Conservation (phyloP, 2,888 invertebrate species). For the Norana najaformis region DNA sequence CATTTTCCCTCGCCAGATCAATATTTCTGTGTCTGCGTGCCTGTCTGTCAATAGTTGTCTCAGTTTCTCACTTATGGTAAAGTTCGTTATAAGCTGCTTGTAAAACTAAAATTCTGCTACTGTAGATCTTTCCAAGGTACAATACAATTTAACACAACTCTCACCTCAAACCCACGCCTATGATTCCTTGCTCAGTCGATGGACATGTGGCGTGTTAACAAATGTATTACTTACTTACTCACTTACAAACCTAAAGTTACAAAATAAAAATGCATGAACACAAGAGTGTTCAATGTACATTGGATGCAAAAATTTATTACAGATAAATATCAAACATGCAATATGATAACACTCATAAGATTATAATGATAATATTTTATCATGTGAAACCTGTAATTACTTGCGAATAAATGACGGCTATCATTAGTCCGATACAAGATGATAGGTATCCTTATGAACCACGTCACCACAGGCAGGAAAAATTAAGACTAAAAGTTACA, state of each 20-base stretch:
- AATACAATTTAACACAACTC: not conserved
- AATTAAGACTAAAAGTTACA: not conserved
- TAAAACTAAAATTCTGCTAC: not conserved
- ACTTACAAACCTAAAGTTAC: not conserved
- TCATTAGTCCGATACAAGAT: not conserved
- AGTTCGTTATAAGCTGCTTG: not conserved
- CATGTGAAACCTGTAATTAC: not conserved
- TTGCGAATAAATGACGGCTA: not conserved
- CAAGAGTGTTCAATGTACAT: not conserved
- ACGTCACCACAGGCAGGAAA: not conserved
- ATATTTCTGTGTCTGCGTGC: too few species aligned
- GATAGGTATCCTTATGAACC: not conserved
- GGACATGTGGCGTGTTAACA: too few species aligned
- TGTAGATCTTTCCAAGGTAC: not conserved
- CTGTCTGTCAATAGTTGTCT: too few species aligned
- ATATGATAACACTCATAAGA: constrained; percentile 13
- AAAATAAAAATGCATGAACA: not conserved
- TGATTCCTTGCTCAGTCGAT: too few species aligned
- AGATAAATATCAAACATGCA: not conserved
- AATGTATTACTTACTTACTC: too few species aligned
- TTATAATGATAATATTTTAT: not conserved
- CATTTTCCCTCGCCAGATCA: too few species aligned
- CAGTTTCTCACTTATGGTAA: not conserved
- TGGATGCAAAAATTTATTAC: too few species aligned
- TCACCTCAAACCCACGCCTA: too few species aligned